Evolutionary conservation across 2,888 invertebrate species (phyloP).

Genomic region (Orchesellides sinensis): DNA sequence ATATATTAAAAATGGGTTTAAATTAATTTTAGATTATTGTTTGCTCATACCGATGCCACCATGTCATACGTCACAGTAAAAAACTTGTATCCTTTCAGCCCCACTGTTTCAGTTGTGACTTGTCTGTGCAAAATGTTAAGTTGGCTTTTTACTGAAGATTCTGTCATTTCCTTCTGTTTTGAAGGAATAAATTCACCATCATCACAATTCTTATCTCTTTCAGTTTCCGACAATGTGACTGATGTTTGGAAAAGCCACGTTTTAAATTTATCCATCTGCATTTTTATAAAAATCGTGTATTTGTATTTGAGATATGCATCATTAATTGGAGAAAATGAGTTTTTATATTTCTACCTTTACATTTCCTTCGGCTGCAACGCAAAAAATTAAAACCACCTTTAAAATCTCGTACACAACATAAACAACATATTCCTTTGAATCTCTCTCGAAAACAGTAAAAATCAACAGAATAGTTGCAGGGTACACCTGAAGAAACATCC

Average conservation of each 20-base stretch:
- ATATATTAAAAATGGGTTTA: too few species aligned
- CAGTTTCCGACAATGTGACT: not conserved
- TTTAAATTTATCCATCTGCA: constrained; percentile 44
- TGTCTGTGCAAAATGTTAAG: constrained; percentile 33
- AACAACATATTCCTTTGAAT: too few species aligned
- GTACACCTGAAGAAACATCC: too few species aligned
- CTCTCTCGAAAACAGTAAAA: too few species aligned
- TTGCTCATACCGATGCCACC: constrained; percentile 37
- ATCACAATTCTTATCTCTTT: too few species aligned
- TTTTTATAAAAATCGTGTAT: not conserved
- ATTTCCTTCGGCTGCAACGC: constrained; percentile 5
- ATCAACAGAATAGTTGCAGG: too few species aligned
- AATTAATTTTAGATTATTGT: not conserved
- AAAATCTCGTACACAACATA: constrained; percentile 11
- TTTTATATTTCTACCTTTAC: constrained; percentile 10
- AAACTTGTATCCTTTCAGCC: constrained; percentile 55
- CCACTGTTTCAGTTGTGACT: constrained; percentile 48
- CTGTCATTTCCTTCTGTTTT: too few species aligned
- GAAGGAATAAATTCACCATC: too few species aligned
- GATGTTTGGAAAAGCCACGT: constrained; percentile 52
- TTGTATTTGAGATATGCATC: too few species aligned
- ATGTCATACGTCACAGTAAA: constrained; percentile 48
- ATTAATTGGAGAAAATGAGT: too few species aligned
- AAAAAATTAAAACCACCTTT: constrained; percentile 14
- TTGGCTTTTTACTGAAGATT: too few species aligned